Evolutionary conservation across 2,797 vertebrate genomes (phyloP), one percentile per base, ranked within the genome.

Genomic region (Zenarchopterus dispar): DNA sequence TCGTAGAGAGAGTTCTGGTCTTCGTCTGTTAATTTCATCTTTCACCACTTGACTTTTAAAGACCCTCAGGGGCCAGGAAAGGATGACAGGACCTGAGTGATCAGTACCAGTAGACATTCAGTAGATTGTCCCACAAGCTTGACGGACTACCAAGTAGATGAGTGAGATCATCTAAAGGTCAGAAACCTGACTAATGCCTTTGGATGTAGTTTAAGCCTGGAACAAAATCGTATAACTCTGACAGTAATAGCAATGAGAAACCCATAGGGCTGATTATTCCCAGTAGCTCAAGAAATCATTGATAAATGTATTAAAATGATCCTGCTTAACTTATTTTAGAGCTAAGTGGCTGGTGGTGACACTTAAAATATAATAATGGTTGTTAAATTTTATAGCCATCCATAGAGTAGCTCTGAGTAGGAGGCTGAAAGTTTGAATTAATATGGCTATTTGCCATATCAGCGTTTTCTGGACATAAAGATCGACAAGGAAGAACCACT

Each of bases 121-220:
- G 56, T 66, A 60, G 62, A 75, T 78, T 68, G 61, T 21, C 44
- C 69, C 57, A 46, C 65, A 50, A 65, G 44, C 61, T 65, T 1
- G n/a, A 43, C 49, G 50, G 31, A 70, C 49, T 51, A 39, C 39
- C 48, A 17, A 7, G 19, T 11, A 47, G 51, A 76, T 74, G 41
- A 58, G 84, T 74, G 54, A 73, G 31, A 50, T 63, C 71, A 70
- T 61, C 64, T 63, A 71, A 52, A 82, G 70, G 67, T 63, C 54
- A 44, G 51, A 77, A 49, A 62, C 54, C n/a, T 62, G 42, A 84
- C 62, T 60, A 73, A 31, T 52, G 23, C 6, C 7, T 51, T 13
- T 53, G 18, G 41, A 56, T 67, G 55, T 47, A 42, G 44, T 51
- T 67, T 51, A 57, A 70, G 58, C 0, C 2, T 1, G 16, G 45